Evolutionary conservation across 2,888 invertebrate species (phyloP).

Genomic region (Uloborus plumipes): DNA sequence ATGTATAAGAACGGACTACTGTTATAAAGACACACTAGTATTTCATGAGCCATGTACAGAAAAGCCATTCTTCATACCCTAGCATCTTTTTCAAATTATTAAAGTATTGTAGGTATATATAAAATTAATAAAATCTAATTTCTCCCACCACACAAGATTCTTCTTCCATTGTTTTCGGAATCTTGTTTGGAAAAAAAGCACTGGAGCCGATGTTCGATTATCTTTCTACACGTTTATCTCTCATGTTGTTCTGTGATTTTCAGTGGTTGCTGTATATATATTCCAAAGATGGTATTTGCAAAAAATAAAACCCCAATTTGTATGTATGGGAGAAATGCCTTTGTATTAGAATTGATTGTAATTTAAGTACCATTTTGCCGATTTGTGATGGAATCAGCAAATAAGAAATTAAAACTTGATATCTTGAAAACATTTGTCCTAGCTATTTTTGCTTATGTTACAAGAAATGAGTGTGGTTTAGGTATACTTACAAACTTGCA

Average conservation of each 20-base stretch:
- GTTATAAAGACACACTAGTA: conserved; percentile 56
- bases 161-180: conserved; percentile 46
- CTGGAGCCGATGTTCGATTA: conserved; percentile 52
- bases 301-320: conserved; percentile 43
- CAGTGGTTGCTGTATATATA: conserved; percentile 65
- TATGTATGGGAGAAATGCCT: conserved; percentile 63
- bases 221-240: conserved; percentile 61
- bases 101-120: conserved; percentile 22
- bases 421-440: conserved; percentile 43
- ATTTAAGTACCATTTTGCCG: conserved; percentile 57
- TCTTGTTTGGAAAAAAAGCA: conserved; percentile 55
- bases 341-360: conserved; percentile 64
- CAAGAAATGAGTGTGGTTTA: too few relatives aligned
- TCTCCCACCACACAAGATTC: conserved; percentile 47
- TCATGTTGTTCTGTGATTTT: conserved; percentile 65
- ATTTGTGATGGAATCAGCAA: conserved; percentile 59
- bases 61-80: conserved; percentile 56
- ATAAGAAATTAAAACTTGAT: conserved; percentile 55
- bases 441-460: conserved; percentile 26
- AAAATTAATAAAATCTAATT: conserved; percentile 14
- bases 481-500: too few relatives aligned
- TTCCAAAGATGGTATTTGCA: conserved; percentile 63
- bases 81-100: conserved; percentile 52
- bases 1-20: conserved; percentile 39
- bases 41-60: conserved; percentile 61